Evolutionary conservation across 2,113 vertebrate species (phyloP).

Genomic region (Zosterops pallidus): DNA sequence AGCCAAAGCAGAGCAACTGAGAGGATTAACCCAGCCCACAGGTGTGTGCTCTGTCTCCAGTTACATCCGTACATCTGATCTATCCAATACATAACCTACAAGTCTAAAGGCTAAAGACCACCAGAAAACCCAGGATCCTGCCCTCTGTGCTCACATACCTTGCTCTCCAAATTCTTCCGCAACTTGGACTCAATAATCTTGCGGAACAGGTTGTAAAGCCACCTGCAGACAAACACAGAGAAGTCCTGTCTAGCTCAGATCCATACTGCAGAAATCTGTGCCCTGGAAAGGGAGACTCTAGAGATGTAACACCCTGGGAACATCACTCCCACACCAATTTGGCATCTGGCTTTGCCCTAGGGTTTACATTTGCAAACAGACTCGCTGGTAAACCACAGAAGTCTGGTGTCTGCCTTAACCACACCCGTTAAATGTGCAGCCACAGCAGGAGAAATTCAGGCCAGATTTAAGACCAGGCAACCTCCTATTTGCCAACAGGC

Average conservation of each 20-base stretch:
- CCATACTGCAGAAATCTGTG: neutral
- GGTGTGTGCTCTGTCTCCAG: neutral
- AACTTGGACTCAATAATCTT: neutral
- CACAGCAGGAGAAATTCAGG: neutral
- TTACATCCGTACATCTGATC: neutral
- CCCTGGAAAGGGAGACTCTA: neutral
- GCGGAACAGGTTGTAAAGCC: conserved; percentile 72
- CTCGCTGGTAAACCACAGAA: neutral
- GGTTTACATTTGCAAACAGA: neutral
- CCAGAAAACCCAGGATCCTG: neutral
- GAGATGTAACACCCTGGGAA: neutral
- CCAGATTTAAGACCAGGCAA: neutral
- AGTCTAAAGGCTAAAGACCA: neutral
- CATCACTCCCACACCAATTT: rapidly evolving
- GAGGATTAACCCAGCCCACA: rapidly evolving
- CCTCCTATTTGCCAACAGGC: neutral
- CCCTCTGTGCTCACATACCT: conserved; percentile 26
- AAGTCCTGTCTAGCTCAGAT: neutral
- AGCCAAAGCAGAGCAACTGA: neutral
- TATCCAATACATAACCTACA: neutral
- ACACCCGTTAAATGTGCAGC: neutral
- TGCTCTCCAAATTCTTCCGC: neutral
- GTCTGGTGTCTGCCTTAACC: neutral
- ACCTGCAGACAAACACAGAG: conserved; percentile 41
- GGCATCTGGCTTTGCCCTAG: neutral